Percentiles rank a stretch among this genome's conserved stretches.
These are phyloP conservation scores for Ctena decussata DNA, from an alignment of 2,888 invertebrate genomes.

Conservation along the genomic window DNA sequence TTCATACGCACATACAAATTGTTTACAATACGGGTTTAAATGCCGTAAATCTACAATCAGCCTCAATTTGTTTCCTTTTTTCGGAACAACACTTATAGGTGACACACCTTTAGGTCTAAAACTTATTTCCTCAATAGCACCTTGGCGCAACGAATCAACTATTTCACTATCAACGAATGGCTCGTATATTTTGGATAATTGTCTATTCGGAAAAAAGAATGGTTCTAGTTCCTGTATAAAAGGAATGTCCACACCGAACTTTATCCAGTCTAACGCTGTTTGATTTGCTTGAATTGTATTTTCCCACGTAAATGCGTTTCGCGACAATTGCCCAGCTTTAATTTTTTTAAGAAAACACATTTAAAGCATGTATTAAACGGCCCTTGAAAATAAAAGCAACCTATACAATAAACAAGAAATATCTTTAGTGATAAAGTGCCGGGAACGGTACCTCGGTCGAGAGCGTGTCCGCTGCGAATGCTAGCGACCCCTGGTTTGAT, in stretches of 20 bases:
- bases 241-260: background rate
- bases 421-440: too few species aligned
- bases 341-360: too few species aligned
- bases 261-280: background rate
- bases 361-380: too few species aligned
- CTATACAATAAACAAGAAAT: too few species aligned
- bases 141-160: background rate
- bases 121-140: background rate
- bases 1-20: background rate
- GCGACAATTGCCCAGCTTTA: too few species aligned
- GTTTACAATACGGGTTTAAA: background rate
- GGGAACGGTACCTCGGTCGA: too few species aligned
- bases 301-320: too few species aligned
- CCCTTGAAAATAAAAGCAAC: too few species aligned
- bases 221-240: background rate
- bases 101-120: background rate
- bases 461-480: too few species aligned
- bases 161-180: background rate
- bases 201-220: background rate
- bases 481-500: too few species aligned
- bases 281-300: too few species aligned
- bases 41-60: background rate
- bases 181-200: background rate
- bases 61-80: background rate
- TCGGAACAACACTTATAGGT: background rate